These are phyloP conservation scores for Drosophila siamana DNA, from an alignment of 2,888 invertebrate genomes.

Conservation along the genomic window DNA sequence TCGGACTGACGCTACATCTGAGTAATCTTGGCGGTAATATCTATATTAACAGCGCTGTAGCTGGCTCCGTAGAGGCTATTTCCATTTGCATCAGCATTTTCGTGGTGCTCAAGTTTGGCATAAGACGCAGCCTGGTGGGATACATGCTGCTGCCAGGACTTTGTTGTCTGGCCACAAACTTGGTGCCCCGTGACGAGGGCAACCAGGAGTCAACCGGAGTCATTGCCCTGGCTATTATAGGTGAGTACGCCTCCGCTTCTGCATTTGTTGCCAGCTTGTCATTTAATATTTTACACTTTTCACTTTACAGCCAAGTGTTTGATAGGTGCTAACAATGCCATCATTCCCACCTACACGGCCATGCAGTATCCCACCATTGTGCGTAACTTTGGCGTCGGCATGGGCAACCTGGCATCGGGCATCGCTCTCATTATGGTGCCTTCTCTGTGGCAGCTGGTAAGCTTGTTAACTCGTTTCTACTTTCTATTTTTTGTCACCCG, in stretches of 20 bases:
- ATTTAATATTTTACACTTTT: background rate
- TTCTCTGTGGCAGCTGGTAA: conserved; percentile 91
- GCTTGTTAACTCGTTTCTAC: conserved; percentile 58
- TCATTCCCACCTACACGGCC: conserved; percentile 91
- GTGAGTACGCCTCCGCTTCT: conserved; percentile 77
- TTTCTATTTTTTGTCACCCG: background rate
- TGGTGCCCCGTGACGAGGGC: conserved; percentile 86
- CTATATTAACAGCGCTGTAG: conserved; percentile 89
- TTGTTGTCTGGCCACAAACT: conserved; percentile 88
- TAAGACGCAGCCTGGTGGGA: conserved; percentile 89
- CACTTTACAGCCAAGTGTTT: conserved; percentile 88
- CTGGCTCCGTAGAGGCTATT: conserved; percentile 90
- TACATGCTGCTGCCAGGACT: conserved; percentile 90
- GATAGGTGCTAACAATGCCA: conserved; percentile 91
- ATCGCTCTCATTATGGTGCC: conserved; percentile 92
- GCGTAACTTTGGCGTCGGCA: conserved; percentile 90
- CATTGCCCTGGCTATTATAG: conserved; percentile 90
- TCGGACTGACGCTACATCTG: conserved; percentile 91
- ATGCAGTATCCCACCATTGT: conserved; percentile 90
- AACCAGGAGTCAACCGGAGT: conserved; percentile 86
- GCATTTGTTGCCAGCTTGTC: background rate
- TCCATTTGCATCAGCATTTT: conserved; percentile 91
- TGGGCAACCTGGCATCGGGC: conserved; percentile 91
- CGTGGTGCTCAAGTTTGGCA: conserved; percentile 89
- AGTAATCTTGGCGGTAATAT: conserved; percentile 91